phyloP scores from a whole-genome alignment of 1,140 invertebrate genomes.

The Cydia amplana region DNA sequence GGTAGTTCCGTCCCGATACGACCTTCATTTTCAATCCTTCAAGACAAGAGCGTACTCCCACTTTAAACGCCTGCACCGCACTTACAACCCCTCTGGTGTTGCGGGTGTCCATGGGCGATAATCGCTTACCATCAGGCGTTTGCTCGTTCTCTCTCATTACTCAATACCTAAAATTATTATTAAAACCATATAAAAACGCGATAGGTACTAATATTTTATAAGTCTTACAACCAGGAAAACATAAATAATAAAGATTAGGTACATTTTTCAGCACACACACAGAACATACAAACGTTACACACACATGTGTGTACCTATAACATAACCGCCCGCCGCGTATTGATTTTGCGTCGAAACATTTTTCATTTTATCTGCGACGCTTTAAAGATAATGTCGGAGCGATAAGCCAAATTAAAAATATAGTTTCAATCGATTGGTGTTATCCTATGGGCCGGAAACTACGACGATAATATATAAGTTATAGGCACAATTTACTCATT shows the following conservation, averaged over 20 bases:
- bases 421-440: constrained; percentile 27
- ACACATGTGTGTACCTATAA: not conserved
- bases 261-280: not conserved
- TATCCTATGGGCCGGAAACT: not conserved
- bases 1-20: too few relatives aligned
- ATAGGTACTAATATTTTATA: not conserved
- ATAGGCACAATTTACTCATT: too few relatives aligned
- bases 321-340: not conserved
- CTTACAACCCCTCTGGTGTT: too few relatives aligned
- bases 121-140: too few relatives aligned
- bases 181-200: too few relatives aligned
- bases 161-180: too few relatives aligned
- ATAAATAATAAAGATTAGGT: not conserved
- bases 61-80: too few relatives aligned
- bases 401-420: constrained; percentile 46
- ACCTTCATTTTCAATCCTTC: too few relatives aligned
- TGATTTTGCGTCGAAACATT: constrained; percentile 43
- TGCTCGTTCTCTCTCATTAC: too few relatives aligned
- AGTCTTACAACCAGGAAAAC: not conserved
- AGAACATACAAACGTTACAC: not conserved
- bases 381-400: constrained; percentile 40
- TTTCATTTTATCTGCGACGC: constrained; percentile 41
- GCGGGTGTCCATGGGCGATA: too few relatives aligned
- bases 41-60: too few relatives aligned
- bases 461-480: not conserved